Evolutionary conservation across 2,113 vertebrate species (phyloP), one percentile per base, ranked within the genome.

Genomic region (Fulica atra): DNA sequence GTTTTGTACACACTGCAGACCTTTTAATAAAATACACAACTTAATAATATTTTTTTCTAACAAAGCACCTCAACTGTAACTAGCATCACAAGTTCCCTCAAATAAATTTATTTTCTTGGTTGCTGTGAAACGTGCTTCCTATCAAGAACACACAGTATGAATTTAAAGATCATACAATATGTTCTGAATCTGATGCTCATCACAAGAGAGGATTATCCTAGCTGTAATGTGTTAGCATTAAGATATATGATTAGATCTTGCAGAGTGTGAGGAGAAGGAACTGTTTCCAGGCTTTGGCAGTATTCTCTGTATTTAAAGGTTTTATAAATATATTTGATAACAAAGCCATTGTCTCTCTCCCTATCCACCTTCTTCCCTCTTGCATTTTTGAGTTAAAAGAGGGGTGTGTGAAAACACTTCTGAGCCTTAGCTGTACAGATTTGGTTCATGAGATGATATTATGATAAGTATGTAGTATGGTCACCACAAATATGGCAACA

Each of bases 381-480:
- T 50, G 7, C 1, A 40, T 25, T 16, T 91, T 79, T 71, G 11
- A 42, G 4, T n/a, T 40, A 66, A 56, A 64, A 61, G 11, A n/a
- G 2, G 7, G 7, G 2, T 42, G 3, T 42, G 21, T 53, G 26
- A 14, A 48, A 44, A 44, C 5, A 18, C 8, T 54, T 64, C 7
- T 29, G 9, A 17, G 2, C 8, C 48, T 31, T 40, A 56, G 1
- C 3, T 65, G 8, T 42, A 64, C 25, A 81, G 19, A 46, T 69
- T 2, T 42, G 7, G 10, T 48, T 56, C 26, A 15, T 5, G 6
- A 38, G 29, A 85, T 0, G 4, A 19, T 19, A 56, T 15, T 65
- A 13, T 40, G 18, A 35, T 29, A 53, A 78, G 2, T 0, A 9
- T 17, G 8, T 7, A 26, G 6, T 12, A 12, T 4, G 3, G 7